A percentile compares a stretch with the other conserved stretches of the same genome.
These are phyloP conservation scores for Melanotus villosus DNA, from an alignment of 2,888 invertebrate genomes.

Conservation along the genomic window DNA sequence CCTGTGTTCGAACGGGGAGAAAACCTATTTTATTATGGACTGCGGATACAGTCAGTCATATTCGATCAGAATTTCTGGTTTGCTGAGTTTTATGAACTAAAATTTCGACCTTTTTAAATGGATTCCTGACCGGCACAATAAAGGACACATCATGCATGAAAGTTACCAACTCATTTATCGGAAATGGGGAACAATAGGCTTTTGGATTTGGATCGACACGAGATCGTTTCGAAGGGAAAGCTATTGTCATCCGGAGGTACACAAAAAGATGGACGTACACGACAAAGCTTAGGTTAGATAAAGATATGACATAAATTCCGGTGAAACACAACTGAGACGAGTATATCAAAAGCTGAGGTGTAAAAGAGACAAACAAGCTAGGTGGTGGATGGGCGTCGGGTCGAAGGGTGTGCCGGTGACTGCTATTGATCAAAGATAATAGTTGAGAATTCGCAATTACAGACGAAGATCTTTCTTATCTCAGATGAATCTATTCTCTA, in stretches of 20 bases:
- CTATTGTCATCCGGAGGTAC: constrained; percentile 26
- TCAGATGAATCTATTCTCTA: constrained; percentile 18
- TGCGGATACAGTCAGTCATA: background rate
- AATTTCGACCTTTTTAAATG: constrained; percentile 8
- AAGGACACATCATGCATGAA: constrained; percentile 36
- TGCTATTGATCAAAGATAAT: constrained; percentile 43
- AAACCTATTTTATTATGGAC: background rate
- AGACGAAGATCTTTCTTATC: constrained; percentile 34
- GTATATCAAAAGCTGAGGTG: constrained; percentile 16
- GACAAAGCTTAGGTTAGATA: constrained; percentile 19
- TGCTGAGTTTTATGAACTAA: background rate
- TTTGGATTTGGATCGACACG: constrained; percentile 36
- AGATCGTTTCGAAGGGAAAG: constrained; percentile 23
- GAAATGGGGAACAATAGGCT: constrained; percentile 39
- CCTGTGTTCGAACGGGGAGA: background rate
- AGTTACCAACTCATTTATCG: constrained; percentile 43
- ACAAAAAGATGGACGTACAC: background rate
- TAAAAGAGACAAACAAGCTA: constrained; percentile 28
- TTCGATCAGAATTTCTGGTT: background rate
- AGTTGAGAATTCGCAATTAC: constrained; percentile 40
- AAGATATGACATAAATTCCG: constrained; percentile 22
- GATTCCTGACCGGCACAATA: constrained; percentile 39
- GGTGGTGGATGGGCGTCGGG: constrained; percentile 18
- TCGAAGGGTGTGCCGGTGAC: constrained; percentile 40
- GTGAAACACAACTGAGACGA: constrained; percentile 10